Evolutionary conservation across 2,797 vertebrate species (phyloP).

Genomic region (Pterois miles): DNA sequence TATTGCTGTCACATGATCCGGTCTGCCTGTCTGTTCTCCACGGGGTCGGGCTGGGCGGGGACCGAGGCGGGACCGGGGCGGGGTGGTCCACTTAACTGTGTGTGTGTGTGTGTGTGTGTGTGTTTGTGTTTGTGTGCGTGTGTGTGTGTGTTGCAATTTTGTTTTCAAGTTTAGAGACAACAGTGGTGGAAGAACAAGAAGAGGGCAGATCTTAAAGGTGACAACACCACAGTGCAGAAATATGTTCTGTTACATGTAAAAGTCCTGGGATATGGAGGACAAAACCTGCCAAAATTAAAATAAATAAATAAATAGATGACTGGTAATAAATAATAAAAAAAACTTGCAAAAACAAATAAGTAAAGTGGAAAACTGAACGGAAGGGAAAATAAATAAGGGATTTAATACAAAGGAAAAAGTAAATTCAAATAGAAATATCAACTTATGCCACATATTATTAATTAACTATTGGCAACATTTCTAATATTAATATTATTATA

Average conservation of each 20-base stretch:
- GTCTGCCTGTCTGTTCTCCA: slow-evolving; percentile 41
- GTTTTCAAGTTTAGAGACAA: slow-evolving; percentile 7
- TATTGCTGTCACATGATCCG: slow-evolving; percentile 78
- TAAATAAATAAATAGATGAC: no score
- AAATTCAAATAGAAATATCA: no score
- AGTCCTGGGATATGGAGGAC: neutral
- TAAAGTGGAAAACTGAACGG: no score
- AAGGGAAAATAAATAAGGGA: no score
- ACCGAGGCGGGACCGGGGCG: slow-evolving; percentile 71
- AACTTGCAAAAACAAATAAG: no score
- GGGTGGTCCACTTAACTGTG: slow-evolving; percentile 42
- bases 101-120: neutral
- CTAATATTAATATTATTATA: no score
- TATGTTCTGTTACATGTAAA: neutral
- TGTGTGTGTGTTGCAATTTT: slow-evolving; percentile 29
- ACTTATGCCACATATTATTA: no score
- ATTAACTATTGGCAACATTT: no score
- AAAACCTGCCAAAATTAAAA: no score
- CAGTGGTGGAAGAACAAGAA: neutral
- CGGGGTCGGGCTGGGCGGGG: slow-evolving; percentile 66
- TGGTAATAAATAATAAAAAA: no score
- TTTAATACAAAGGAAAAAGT: no score
- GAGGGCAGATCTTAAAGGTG: neutral
- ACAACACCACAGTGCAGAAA: neutral
- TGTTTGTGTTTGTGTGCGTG: neutral